These are phyloP conservation scores for Lycia hirtaria DNA, from an alignment of 2,888 invertebrate genomes.

Conservation along the genomic window DNA sequence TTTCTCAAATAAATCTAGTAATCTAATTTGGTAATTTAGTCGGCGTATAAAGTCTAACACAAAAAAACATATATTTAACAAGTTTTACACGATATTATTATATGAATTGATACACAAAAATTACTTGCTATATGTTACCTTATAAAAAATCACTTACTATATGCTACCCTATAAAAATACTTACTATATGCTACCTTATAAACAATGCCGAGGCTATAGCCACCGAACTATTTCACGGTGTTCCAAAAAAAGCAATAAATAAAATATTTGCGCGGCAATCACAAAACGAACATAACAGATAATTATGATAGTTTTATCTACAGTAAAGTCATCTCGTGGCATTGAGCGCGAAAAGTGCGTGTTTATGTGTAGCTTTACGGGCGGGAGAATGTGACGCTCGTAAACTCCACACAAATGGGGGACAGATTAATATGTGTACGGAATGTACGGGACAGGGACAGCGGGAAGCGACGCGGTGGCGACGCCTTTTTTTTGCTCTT, in stretches of 20 bases:
- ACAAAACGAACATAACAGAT: slow-evolving; percentile 23
- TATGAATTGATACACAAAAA: no score
- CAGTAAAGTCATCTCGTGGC: slow-evolving; percentile 29
- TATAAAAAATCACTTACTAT: no score
- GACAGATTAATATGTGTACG: slow-evolving; percentile 36
- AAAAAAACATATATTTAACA: no score
- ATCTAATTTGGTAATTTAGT: no score
- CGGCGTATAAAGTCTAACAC: no score
- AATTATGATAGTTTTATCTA: slow-evolving; percentile 37
- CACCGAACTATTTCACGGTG: background rate
- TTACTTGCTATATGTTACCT: no score
- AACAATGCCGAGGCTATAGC: no score
- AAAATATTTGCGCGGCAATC: slow-evolving; percentile 1
- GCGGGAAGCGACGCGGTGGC: slow-evolving; percentile 7
- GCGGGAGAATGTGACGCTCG: slow-evolving; percentile 24
- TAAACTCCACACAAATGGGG: slow-evolving; percentile 40
- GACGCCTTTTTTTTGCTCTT: no score
- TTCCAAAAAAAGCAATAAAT: background rate
- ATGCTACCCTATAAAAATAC: no score
- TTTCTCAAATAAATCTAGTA: no score
- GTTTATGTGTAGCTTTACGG: slow-evolving; percentile 20
- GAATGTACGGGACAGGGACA: slow-evolving; percentile 11
- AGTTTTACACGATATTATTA: no score
- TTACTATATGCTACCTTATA: no score
- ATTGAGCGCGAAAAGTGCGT: slow-evolving; percentile 18